These are phyloP conservation scores for Slavum lentiscoides DNA, from an alignment of 2,888 invertebrate species.

Conservation along the genomic window DNA sequence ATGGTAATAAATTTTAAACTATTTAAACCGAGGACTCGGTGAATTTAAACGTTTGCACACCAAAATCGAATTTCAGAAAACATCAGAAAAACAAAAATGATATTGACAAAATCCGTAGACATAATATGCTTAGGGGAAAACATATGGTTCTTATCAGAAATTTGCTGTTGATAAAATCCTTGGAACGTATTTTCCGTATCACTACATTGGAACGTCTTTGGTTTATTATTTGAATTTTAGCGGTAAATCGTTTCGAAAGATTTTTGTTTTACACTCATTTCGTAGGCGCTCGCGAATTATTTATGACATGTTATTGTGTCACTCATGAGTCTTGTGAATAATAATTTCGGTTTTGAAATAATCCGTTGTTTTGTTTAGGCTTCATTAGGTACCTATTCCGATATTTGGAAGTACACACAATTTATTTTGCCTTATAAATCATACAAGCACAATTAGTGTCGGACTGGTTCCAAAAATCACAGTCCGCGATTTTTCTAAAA, in stretches of 20 bases:
- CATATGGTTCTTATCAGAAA: conserved; percentile 25
- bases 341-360: background rate
- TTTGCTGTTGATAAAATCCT: background rate
- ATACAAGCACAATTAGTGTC: too few relatives aligned
- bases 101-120: background rate
- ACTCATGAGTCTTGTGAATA: too few relatives aligned
- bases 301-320: background rate
- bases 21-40: too few relatives aligned
- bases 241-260: background rate
- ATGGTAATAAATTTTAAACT: background rate
- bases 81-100: background rate
- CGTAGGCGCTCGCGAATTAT: background rate
- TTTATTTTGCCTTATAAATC: too few relatives aligned
- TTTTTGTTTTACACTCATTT: background rate
- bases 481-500: too few relatives aligned
- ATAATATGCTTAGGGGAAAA: too few relatives aligned
- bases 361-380: too few relatives aligned
- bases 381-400: too few relatives aligned
- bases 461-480: too few relatives aligned
- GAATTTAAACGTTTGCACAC: background rate
- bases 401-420: too few relatives aligned
- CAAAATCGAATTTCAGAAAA: background rate
- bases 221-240: background rate
- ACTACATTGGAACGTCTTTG: background rate
- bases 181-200: background rate